A percentile compares a stretch with the other conserved stretches of the same genome.
Conservation (phyloP, 1,140 invertebrate genomes). For the Dendroctonus valens region DNA sequence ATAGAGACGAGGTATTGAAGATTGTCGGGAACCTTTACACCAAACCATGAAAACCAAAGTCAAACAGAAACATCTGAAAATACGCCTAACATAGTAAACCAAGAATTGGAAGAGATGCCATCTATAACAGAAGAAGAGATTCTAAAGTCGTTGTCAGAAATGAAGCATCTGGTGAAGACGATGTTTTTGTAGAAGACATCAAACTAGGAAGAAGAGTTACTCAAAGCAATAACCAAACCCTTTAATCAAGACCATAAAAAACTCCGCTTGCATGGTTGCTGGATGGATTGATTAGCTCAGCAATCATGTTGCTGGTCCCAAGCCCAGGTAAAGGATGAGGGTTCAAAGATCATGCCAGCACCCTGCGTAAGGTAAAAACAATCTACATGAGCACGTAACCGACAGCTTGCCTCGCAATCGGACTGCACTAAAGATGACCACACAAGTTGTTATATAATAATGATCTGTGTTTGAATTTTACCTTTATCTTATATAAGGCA, state of each 20-base stretch:
- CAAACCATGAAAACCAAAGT: background rate
- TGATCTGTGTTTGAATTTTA: slow-evolving; percentile 17
- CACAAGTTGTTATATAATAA: background rate
- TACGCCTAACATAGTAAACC: background rate
- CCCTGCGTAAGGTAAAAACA: too few relatives aligned
- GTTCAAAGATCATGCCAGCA: too few relatives aligned
- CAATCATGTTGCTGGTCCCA: too few relatives aligned
- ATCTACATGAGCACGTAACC: too few relatives aligned
- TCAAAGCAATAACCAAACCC: background rate
- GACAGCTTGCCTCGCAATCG: too few relatives aligned
- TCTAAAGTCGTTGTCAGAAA: background rate
- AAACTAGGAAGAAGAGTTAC: background rate
- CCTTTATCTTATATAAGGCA: slow-evolving; percentile 41
- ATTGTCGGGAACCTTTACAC: background rate
- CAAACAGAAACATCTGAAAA: background rate
- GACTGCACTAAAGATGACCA: too few relatives aligned
- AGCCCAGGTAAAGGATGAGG: too few relatives aligned
- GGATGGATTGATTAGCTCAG: too few relatives aligned
- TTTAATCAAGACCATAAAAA: background rate
- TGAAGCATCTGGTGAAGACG: slow-evolving; percentile 1
- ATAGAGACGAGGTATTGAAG: background rate
- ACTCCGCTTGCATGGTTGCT: too few relatives aligned
- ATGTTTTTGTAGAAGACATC: background rate
- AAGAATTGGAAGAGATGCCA: background rate
- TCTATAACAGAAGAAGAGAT: background rate